A percentile compares a stretch with the other conserved stretches of the same genome.
Evolutionary conservation across 2,113 vertebrate species (phyloP).

Genomic region (Xiphophorus maculatus): DNA sequence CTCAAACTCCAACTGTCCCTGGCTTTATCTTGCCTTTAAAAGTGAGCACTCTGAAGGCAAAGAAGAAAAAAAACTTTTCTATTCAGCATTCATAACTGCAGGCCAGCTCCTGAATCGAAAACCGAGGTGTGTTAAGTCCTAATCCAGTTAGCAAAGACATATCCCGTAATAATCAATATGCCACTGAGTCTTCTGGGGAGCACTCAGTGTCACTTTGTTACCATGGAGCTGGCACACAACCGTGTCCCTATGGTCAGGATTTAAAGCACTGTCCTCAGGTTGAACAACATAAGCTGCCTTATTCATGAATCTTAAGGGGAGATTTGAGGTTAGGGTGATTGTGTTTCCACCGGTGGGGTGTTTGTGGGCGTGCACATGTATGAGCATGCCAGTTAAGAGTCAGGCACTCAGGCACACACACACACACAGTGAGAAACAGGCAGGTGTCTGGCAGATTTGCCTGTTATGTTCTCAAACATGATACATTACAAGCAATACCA

Average conservation of each 20-base stretch:
- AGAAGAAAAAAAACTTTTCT: not conserved
- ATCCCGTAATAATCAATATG: conserved; percentile 60
- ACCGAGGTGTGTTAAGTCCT: conserved; percentile 32
- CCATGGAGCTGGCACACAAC: conserved; percentile 53
- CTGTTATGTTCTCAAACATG: conserved; percentile 10
- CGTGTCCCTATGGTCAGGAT: conserved; percentile 35
- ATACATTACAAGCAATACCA: conserved; percentile 30
- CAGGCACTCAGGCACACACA: not conserved
- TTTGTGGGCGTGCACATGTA: not conserved
- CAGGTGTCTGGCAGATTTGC: conserved; percentile 4
- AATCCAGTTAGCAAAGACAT: conserved; percentile 40
- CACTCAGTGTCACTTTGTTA: conserved; percentile 30
- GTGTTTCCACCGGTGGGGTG: conserved; percentile 5
- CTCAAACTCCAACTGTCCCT: conserved; percentile 14
- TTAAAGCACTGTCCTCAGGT: conserved; percentile 47
- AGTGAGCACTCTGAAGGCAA: not conserved
- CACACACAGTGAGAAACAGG: not conserved
- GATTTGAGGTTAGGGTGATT: conserved; percentile 38
- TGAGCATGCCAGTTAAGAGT: not conserved
- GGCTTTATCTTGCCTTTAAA: conserved; percentile 1
- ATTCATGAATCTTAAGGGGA: conserved; percentile 44
- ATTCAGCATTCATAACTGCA: conserved; percentile 20
- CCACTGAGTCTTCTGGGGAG: conserved; percentile 45
- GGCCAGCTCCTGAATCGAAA: conserved; percentile 2
- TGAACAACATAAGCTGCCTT: conserved; percentile 35